Conservation (phyloP, 2,113 vertebrate species). For the Ailuropoda melanoleuca region DNA sequence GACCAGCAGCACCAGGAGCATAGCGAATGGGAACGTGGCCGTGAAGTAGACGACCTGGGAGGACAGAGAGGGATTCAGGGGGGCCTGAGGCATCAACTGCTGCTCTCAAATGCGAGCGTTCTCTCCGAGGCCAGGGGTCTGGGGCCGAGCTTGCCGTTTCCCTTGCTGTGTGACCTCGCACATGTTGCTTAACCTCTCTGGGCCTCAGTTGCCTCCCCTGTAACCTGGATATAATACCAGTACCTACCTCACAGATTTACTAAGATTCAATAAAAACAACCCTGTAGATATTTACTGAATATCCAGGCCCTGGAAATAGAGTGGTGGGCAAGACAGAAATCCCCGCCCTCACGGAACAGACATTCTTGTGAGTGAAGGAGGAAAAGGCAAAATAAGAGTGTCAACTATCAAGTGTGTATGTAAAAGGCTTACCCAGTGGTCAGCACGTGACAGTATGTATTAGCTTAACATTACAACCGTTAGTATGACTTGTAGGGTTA, state of each 20-base stretch:
- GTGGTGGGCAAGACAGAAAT: background rate
- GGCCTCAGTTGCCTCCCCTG: background rate
- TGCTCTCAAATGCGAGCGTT: rapidly evolving
- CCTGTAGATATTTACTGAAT: background rate
- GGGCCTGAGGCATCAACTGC: rapidly evolving
- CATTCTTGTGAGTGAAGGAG: background rate
- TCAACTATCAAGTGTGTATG: rapidly evolving
- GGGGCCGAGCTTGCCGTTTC: background rate
- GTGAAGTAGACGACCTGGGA: conserved; percentile 94
- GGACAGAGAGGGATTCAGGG: background rate
- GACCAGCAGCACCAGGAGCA: conserved; percentile 96
- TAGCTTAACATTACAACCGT: background rate
- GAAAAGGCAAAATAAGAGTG: background rate
- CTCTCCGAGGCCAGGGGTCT: background rate
- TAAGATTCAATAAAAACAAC: background rate
- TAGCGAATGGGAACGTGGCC: conserved; percentile 97
- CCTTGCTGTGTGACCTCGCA: background rate
- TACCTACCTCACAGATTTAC: background rate
- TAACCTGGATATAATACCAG: background rate
- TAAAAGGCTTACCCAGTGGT: background rate
- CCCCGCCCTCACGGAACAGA: background rate
- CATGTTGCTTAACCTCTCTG: background rate
- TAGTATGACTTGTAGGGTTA: rapidly evolving
- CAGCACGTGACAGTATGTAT: rapidly evolving
- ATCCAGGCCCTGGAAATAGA: background rate